Evolutionary conservation across 2,113 vertebrate species (phyloP).

Genomic region (Uria lomvia): DNA sequence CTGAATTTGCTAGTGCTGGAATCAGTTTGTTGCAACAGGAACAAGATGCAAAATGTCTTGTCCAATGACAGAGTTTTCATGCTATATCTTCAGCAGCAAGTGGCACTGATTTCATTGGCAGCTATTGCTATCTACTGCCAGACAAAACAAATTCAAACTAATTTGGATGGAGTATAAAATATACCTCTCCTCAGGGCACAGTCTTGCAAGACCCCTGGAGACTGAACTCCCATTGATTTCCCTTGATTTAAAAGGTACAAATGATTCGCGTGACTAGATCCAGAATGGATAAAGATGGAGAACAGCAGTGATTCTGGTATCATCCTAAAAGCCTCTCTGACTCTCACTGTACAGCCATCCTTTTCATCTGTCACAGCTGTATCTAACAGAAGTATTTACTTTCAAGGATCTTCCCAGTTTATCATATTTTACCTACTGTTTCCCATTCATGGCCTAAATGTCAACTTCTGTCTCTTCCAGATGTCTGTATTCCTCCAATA

Average conservation of each 20-base stretch:
- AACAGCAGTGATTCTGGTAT: constrained; percentile 9
- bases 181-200: constrained; percentile 21
- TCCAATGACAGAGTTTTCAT: constrained; percentile 27
- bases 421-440: neutral
- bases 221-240: constrained; percentile 58
- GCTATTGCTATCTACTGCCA: neutral
- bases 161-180: constrained; percentile 40
- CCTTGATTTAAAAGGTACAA: constrained; percentile 46
- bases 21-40: neutral
- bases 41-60: constrained; percentile 13
- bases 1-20: neutral
- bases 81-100: constrained; percentile 17
- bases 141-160: constrained; percentile 30
- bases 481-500: neutral
- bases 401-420: neutral
- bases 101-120: constrained; percentile 27
- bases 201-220: neutral
- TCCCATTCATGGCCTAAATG: neutral
- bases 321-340: neutral
- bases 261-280: constrained; percentile 40
- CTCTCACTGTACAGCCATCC: neutral
- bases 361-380: constrained; percentile 25
- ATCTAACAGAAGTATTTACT: constrained; percentile 9
- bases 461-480: neutral
- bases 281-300: constrained; percentile 44